Base-by-base conservation (phyloP, 2,797 vertebrate species). In the Sciaenops ocellatus region DNA sequence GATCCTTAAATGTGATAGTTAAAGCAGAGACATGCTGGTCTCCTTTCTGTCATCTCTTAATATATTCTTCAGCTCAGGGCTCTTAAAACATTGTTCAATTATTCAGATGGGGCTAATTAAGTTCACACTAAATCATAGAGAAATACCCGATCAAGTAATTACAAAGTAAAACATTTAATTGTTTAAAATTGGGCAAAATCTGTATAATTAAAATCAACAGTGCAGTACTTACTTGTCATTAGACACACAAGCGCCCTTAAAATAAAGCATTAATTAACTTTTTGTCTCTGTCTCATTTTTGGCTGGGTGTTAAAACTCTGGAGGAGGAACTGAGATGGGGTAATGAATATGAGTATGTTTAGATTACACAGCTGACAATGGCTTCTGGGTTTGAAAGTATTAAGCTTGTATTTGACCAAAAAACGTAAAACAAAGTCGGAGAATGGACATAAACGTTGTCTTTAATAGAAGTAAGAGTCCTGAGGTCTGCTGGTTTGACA, bases 241-340 rank as follows among this genome's bases (percentile, higher is more conserved):
- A 56, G 28, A 54, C 41, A 57, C 3, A 48, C 41, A 28, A 7
- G 4, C 42, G 3, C 4, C 17, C 54, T 4, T 46, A 26, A n/a
- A 80, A 69, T 75, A 72, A 85, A 85, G 74, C 50, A 77, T 81
- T 2, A 47, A 75, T 22, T 62, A 30, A 61, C 3, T 15, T 44
- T 75, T 47, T 46, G 68, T 69, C 13, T 44, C 1, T 22, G 51
- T 56, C 41, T 62, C 15, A 52, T 73, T 9, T 62, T 34, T 71
- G 7, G 22, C 0, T 0, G 1, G 15, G 5, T 38, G 17, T 18
- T 55, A 1, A 20, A 22, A 51, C 30, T 46, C 11, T 26, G 51
- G 17, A 24, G 6, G 6, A 60, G 46, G 44, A 42, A 17, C 3
- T 20, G 8, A 3, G 11, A 6, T 51, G 65, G 22, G 11, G 1